Evolutionary conservation across 2,888 invertebrate genomes (phyloP).

Genomic region (Dinocampus coccinellae): DNA sequence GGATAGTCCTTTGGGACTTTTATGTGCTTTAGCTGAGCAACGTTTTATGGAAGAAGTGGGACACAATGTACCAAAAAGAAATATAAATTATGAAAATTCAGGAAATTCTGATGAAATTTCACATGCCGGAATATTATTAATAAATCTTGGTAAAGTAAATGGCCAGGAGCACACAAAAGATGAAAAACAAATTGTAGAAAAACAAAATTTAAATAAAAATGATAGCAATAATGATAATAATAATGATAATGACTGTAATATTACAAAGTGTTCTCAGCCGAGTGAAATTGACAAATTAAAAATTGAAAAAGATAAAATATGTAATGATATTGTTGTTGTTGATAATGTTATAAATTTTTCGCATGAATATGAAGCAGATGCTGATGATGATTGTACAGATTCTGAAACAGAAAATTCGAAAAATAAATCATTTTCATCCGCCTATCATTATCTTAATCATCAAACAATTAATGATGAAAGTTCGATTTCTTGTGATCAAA

Average conservation of each 20-base stretch:
- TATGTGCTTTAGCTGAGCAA: slow-evolving; percentile 89
- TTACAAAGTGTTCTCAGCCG: no score
- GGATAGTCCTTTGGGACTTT: slow-evolving; percentile 74
- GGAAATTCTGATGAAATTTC: slow-evolving; percentile 60
- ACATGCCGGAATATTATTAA: slow-evolving; percentile 52
- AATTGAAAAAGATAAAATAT: slow-evolving; percentile 35
- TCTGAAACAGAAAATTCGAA: slow-evolving; percentile 45
- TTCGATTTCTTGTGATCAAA: slow-evolving; percentile 16
- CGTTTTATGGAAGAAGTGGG: slow-evolving; percentile 83
- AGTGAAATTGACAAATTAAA: no score
- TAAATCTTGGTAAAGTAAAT: slow-evolving; percentile 52
- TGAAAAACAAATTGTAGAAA: slow-evolving; percentile 42
- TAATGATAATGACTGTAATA: no score
- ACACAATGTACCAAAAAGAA: slow-evolving; percentile 60
- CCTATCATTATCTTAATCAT: not conserved
- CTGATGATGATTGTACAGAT: slow-evolving; percentile 47
- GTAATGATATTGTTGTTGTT: slow-evolving; percentile 45
- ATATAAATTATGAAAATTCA: not conserved
- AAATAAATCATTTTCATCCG: not conserved
- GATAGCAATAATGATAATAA: no score
- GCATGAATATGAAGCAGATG: slow-evolving; percentile 16
- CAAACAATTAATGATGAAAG: not conserved
- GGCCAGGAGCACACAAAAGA: slow-evolving; percentile 28
- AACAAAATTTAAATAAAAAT: no score
- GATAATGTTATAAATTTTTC: slow-evolving; percentile 8